Percentiles rank a stretch among this genome's conserved stretches.
phyloP scores from a whole-genome alignment of 1,140 invertebrate genomes.

The Aphelinus atriplicis region DNA sequence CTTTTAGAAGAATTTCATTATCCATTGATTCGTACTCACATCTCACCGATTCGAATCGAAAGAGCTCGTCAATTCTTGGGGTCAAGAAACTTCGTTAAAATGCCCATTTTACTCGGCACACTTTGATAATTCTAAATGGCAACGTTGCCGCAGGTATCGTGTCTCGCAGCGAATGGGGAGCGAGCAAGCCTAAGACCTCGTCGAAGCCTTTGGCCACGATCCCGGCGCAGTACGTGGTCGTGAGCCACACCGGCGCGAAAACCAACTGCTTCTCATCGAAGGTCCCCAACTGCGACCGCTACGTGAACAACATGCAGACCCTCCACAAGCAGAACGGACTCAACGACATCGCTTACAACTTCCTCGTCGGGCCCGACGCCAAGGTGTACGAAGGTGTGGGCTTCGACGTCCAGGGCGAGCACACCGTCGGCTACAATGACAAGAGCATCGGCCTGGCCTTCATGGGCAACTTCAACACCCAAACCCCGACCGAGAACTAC shows the following conservation, averaged over 20 bases:
- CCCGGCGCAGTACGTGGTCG: slow-evolving; percentile 78
- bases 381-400: slow-evolving; percentile 79
- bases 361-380: slow-evolving; percentile 82
- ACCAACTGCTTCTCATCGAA: slow-evolving; percentile 66
- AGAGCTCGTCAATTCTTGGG: too few species aligned
- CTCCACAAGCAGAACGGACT: slow-evolving; percentile 74
- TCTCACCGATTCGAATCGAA: too few species aligned
- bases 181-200: slow-evolving; percentile 64
- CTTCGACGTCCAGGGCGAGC: slow-evolving; percentile 77
- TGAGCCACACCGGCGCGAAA: slow-evolving; percentile 74
- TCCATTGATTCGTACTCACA: too few species aligned
- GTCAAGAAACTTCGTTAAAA: too few species aligned
- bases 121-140: too few species aligned
- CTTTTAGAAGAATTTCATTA: too few species aligned
- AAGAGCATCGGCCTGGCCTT: slow-evolving; percentile 79
- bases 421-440: slow-evolving; percentile 76
- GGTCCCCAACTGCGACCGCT: slow-evolving; percentile 54
- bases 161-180: slow-evolving; percentile 71
- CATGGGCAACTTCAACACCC: slow-evolving; percentile 60
- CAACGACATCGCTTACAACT: slow-evolving; percentile 79
- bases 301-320: slow-evolving; percentile 73
- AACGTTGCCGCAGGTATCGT: slow-evolving; percentile 57
- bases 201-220: slow-evolving; percentile 60
- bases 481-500: slow-evolving; percentile 56
- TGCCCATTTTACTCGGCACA: too few species aligned